phyloP scores from a whole-genome alignment of 2,797 vertebrate species.

The Malurus splendens region DNA sequence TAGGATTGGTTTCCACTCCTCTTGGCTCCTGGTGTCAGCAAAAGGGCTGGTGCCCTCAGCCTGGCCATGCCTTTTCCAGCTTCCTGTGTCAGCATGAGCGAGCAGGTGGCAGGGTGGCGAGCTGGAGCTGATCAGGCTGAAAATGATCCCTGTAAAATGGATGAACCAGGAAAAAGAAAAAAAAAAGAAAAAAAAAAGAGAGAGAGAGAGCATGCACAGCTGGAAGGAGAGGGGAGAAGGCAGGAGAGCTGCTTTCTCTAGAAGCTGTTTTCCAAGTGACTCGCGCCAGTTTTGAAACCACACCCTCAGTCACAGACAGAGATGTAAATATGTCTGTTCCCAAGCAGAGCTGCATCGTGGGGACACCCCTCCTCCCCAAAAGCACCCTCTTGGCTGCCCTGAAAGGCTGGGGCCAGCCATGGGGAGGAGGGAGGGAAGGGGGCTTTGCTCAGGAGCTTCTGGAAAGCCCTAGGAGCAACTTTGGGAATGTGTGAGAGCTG shows the following conservation, averaged over 20 bases:
- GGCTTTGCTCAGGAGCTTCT: neutral
- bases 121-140: neutral
- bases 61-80: neutral
- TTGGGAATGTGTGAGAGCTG: neutral
- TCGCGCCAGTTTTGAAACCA: slow-evolving; percentile 1
- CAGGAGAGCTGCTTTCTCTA: slow-evolving; percentile 9
- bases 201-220: neutral
- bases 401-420: fast-evolving
- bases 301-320: slow-evolving; percentile 50
- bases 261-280: slow-evolving; percentile 27
- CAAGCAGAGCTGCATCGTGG: neutral
- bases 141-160: neutral
- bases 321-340: slow-evolving; percentile 23
- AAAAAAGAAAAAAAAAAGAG: neutral
- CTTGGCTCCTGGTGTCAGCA: neutral
- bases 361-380: neutral
- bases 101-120: neutral
- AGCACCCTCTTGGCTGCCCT: neutral
- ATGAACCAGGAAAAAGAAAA: fast-evolving
- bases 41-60: neutral
- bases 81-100: fast-evolving
- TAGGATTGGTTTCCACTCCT: neutral
- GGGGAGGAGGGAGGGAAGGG: fast-evolving
- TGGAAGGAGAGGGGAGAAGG: neutral
- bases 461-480: neutral